These are phyloP conservation scores for Malurus leucopterus DNA, from an alignment of 2,797 vertebrate species.

Conservation along the genomic window DNA sequence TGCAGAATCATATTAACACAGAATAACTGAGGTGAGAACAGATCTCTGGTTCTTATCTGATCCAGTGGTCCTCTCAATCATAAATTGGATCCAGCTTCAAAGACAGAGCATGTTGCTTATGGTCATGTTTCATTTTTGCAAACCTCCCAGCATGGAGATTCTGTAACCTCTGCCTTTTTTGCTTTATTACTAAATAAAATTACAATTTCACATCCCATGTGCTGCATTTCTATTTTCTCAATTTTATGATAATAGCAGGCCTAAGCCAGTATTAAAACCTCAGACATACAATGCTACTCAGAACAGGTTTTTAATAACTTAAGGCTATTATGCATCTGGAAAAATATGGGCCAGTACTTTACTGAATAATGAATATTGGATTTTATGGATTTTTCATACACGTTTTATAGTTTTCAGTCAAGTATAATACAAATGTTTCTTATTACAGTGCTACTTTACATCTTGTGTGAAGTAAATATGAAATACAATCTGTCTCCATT, in stretches of 20 bases:
- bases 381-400: not conserved
- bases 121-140: not conserved
- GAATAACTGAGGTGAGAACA: not conserved
- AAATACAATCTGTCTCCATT: slow-evolving; percentile 12
- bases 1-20: not conserved
- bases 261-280: not conserved
- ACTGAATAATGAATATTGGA: not conserved
- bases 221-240: not conserved
- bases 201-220: not conserved
- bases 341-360: not conserved
- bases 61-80: not conserved
- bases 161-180: not conserved
- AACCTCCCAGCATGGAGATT: not conserved
- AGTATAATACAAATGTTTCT: not conserved
- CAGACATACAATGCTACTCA: not conserved
- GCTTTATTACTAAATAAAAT: not conserved
- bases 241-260: not conserved
- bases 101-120: not conserved
- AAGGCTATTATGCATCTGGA: not conserved
- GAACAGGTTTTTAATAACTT: not conserved
- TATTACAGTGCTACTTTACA: not conserved
- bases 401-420: not conserved
- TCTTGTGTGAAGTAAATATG: not conserved
- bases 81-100: not conserved
- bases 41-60: not conserved